Base-by-base conservation (phyloP, 2,797 vertebrate species). In the Yasuhikotakia modesta region DNA sequence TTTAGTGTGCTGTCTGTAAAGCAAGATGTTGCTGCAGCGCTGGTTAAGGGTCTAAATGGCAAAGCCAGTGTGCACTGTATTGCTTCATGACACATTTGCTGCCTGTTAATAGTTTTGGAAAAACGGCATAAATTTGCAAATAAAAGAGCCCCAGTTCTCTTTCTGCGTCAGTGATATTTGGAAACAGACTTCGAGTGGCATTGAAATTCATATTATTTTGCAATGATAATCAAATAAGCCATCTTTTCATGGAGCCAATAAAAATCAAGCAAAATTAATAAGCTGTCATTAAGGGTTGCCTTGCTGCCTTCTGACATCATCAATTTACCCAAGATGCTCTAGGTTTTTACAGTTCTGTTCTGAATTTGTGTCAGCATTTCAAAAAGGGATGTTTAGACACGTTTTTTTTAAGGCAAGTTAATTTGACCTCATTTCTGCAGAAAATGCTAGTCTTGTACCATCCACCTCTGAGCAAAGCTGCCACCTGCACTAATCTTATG, bases 401-500 rank as follows among this genome's bases (percentile, higher is more conserved):
- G 43, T 58, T 68, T 69, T 77, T 43, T 65, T 53, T 52, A 61
- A 61, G 63, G 11, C 5, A 55, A 66, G 12, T 22, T 39, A 16
- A 79, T 70, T 57, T 61, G 17, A 55, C 43, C 30, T 19, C 0
- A n/a, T 81, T 77, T 63, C 43, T n/a, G 3, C 13, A 8, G 24
- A 48, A 77, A 72, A 73, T 24, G 27, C 35, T 5, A 30, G 35
- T 24, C 2, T 21, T 69, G 55, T 81, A 57, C 69, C 58, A 63
- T 79, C 71, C 39, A 63, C 57, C 48, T 60, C 19, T 2, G 17
- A 45, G 69, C 19, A 27, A 76, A n/a, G 24, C 35, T 60, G 30
- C 39, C 45, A 50, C 69, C 68, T 50, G 63, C 65, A 58, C 64
- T 69, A 79, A 79, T 48, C 14, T 68, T 58, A 53, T 45, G 24